phyloP scores from a whole-genome alignment of 2,113 vertebrate genomes.

The Catharus minimus region DNA sequence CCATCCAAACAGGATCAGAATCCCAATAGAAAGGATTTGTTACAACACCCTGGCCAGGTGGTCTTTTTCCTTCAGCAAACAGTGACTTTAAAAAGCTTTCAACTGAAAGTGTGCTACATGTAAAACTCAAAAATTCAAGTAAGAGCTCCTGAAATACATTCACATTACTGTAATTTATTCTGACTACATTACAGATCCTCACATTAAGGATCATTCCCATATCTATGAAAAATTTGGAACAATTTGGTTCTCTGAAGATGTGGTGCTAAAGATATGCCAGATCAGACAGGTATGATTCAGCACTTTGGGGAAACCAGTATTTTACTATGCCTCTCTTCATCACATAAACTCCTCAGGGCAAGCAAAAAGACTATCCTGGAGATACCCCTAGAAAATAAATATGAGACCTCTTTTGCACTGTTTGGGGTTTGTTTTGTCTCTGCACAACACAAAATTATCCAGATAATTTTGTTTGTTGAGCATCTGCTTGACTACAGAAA shows the following conservation, averaged over 20 bases:
- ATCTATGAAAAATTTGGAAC: background rate
- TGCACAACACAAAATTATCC: background rate
- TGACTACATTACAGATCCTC: background rate
- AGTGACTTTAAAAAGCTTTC: background rate
- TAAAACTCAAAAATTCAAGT: background rate
- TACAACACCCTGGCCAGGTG: background rate
- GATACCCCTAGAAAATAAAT: background rate
- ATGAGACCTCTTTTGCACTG: background rate
- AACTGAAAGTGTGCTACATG: background rate
- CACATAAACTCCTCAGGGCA: background rate
- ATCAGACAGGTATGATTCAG: background rate
- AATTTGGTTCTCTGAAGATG: background rate
- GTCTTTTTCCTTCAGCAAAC: background rate
- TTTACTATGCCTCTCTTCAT: background rate
- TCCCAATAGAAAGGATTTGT: background rate
- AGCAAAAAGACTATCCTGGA: background rate
- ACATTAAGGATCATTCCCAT: background rate
- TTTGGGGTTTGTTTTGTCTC: background rate
- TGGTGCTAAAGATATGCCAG: background rate
- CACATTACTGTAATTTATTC: background rate
- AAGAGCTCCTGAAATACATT: background rate
- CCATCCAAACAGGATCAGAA: background rate
- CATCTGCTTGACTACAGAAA: background rate
- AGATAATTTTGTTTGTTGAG: background rate
- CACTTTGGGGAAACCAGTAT: background rate